Percentiles rank a stretch among this genome's conserved stretches.
Conservation (phyloP, 2,113 vertebrate species). For the Hippocampus abdominalis region DNA sequence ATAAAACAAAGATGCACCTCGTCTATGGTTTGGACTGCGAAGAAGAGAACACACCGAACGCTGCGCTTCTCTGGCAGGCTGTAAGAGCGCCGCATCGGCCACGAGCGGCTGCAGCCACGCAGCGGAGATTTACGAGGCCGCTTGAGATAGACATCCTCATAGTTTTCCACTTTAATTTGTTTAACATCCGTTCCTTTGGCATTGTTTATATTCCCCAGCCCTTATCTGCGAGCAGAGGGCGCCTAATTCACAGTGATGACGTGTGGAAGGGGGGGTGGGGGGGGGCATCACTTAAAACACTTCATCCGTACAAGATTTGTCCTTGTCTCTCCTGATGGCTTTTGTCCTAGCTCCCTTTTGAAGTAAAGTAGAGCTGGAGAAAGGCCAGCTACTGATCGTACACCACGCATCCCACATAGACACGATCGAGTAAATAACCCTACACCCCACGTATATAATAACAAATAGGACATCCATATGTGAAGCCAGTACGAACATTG, state of each 20-base stretch:
- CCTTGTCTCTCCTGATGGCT: slow-evolving; percentile 71
- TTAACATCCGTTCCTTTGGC: slow-evolving; percentile 53
- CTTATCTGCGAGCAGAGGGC: slow-evolving; percentile 51
- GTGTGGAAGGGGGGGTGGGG: slow-evolving; percentile 53
- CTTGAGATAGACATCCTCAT: slow-evolving; percentile 63
- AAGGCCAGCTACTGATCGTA: slow-evolving; percentile 58
- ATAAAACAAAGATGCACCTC: slow-evolving; percentile 66
- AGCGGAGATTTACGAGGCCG: slow-evolving; percentile 59
- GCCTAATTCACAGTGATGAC: slow-evolving; percentile 65
- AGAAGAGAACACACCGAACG: slow-evolving; percentile 30
- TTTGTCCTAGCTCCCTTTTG: slow-evolving; percentile 58
- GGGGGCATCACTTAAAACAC: slow-evolving; percentile 64
- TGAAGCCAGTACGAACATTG: slow-evolving; percentile 14
- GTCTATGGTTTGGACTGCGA: slow-evolving; percentile 26
- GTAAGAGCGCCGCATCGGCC: slow-evolving; percentile 47
- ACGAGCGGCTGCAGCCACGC: slow-evolving; percentile 30
- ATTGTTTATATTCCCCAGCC: slow-evolving; percentile 64
- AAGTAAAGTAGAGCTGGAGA: slow-evolving; percentile 70
- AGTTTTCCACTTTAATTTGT: slow-evolving; percentile 68
- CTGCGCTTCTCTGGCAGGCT: slow-evolving; percentile 54
- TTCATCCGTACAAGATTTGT: slow-evolving; percentile 77
- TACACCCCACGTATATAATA: slow-evolving; percentile 3
- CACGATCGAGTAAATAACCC: slow-evolving; percentile 63
- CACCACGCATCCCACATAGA: slow-evolving; percentile 53
- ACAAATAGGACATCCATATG: slow-evolving; percentile 26